These are phyloP conservation scores for Dendronephthya gigantea DNA, from an alignment of 64 coral and sea anemone species.

Conservation along the genomic window DNA sequence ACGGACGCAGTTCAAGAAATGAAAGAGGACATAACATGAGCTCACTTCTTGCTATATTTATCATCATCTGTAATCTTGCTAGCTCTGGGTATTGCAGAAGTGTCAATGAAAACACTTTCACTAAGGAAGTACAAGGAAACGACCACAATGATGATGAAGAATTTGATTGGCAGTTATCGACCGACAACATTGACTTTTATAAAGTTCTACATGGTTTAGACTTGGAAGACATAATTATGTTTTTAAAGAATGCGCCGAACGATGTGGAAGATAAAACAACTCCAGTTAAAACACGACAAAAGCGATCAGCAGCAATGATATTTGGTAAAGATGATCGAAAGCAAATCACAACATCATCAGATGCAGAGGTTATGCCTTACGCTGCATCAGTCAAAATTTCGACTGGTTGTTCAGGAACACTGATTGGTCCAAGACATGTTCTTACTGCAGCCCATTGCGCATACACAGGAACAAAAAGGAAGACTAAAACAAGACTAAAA, in stretches of 20 bases:
- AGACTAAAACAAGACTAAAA: not conserved
- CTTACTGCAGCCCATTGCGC: slow-evolving; percentile 7
- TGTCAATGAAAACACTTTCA: not conserved
- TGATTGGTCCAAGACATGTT: slow-evolving; percentile 10
- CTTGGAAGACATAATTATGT: not conserved
- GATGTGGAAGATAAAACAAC: not conserved
- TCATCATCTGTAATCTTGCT: not conserved
- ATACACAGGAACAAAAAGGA: not conserved
- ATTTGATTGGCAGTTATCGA: not conserved
- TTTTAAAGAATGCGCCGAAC: not conserved
- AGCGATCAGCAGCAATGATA: not conserved
- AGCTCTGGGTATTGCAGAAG: not conserved
- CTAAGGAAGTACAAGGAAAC: not conserved
- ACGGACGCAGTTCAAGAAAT: not conserved
- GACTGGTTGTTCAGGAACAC: not conserved
- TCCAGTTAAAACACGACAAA: not conserved
- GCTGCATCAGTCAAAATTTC: not conserved
- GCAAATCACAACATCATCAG: not conserved
- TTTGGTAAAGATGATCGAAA: not conserved
- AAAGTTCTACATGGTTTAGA: not conserved
- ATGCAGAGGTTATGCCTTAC: not conserved
- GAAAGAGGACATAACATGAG: not conserved
- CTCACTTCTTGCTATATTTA: not conserved
- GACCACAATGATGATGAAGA: not conserved
- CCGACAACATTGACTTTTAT: not conserved